Evolutionary conservation across 1,140 invertebrate genomes (phyloP).

Genomic region (Drosophila suzukii): DNA sequence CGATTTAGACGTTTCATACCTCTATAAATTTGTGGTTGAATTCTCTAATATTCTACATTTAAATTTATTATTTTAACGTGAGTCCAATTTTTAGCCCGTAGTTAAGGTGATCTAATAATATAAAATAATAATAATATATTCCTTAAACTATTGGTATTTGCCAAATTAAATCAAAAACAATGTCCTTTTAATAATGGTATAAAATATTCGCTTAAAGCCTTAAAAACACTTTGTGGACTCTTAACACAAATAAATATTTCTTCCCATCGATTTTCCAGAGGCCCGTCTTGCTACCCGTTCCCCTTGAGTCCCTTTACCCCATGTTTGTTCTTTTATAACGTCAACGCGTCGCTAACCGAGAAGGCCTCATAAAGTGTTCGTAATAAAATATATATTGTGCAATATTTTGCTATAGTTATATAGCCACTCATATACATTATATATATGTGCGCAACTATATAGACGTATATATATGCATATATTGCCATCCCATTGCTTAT

Average conservation of each 20-base stretch:
- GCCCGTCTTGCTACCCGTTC: background rate
- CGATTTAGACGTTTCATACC: no score
- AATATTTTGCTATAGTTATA: conserved; percentile 55
- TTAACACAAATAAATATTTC: conserved; percentile 18
- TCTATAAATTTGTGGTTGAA: no score
- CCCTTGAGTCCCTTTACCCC: conserved; percentile 3
- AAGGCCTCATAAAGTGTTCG: conserved; percentile 47
- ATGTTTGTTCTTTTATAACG: conserved; percentile 50
- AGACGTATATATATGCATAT: conserved; percentile 42
- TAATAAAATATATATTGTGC: conserved; percentile 70
- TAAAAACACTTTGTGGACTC: background rate
- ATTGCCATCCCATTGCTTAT: conserved; percentile 43
- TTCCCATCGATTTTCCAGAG: conserved; percentile 24
- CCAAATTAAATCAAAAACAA: no score
- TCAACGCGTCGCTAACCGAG: conserved; percentile 23
- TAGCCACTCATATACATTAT: conserved; percentile 37
- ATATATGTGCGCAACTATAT: conserved; percentile 39
- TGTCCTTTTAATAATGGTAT: no score
- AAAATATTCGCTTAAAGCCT: background rate
- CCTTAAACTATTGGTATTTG: no score
- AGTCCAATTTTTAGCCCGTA: no score
- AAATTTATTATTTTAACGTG: no score
- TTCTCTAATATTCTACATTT: no score
- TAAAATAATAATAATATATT: no score
- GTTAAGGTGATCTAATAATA: no score